Evolutionary conservation across 2,113 vertebrate species (phyloP), one percentile per base, ranked within the genome.

Genomic region (Zosterops hypoxanthus): DNA sequence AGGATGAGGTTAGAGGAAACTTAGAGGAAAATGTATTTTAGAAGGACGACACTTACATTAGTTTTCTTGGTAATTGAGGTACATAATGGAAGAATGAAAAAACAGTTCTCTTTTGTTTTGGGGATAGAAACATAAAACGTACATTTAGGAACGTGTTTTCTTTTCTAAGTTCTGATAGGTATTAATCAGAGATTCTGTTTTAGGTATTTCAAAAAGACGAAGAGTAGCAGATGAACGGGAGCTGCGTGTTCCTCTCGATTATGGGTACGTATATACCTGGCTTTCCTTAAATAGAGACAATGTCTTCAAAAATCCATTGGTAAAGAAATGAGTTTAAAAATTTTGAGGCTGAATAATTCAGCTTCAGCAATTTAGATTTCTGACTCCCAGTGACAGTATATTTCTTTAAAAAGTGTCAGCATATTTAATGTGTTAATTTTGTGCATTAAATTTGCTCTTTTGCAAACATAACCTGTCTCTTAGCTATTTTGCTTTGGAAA

Each of bases 221-320:
- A 98, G 98, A 97, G 98, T 99, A 59, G 98, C 98, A 18, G 99
- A 99, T 95, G 99, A 99, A 65, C 97, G 94, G 56, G 98, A 98
- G 83, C 97, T 99, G 44, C 98, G 97, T 65, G 94, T 99, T 86
- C 99, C 99, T 96, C 98, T 99, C 3, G 98, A 99, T 82, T 99
- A 99, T 39, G 99, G 99, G 99, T 99, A 97, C 33, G 15, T 44
- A 5, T 44, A 4, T 63, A 50, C 26, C 42, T 80, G 25, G 25
- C 31, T 78, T 6, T 88, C 28, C 39, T 36, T 84, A 9, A n/a
- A 60, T 59, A 33, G 33, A 75, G 52, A 28, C 69, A 47, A 36
- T 49, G 87, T 55, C 63, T 70, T 86, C 44, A 34, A 16, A 86
- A 70, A 59, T 68, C 36, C 5, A 0, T 59, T 55, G 17, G 36